Conservation (phyloP, 2,888 invertebrate genomes). For the Phaonia tiefii region DNA sequence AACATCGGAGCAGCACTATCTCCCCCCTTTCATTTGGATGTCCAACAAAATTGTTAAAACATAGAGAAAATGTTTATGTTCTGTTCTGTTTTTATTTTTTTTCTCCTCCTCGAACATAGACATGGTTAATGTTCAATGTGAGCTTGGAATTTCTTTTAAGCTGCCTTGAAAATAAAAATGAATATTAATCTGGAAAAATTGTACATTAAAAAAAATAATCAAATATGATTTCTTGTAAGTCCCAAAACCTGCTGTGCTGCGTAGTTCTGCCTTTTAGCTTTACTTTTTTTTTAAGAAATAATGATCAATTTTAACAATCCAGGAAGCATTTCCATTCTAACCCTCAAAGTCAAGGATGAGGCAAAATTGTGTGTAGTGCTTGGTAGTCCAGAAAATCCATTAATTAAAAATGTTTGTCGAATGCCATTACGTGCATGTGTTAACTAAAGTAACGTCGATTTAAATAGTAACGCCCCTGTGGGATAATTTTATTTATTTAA, state of each 20-base stretch:
- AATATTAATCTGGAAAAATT: slow-evolving; percentile 36
- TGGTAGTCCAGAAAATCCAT: too few relatives aligned
- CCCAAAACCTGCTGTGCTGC: slow-evolving; percentile 33
- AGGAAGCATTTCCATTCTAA: slow-evolving; percentile 21
- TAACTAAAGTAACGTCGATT: too few relatives aligned
- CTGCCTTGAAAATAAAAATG: neutral
- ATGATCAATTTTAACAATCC: slow-evolving; percentile 14
- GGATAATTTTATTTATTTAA: too few relatives aligned
- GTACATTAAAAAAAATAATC: slow-evolving; percentile 19
- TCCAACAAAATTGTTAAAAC: slow-evolving; percentile 32
- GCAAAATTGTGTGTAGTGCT: too few relatives aligned
- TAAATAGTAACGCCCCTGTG: too few relatives aligned
- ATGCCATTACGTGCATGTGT: too few relatives aligned
- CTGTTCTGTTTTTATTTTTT: slow-evolving; percentile 8
- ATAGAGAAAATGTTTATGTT: slow-evolving; percentile 29
- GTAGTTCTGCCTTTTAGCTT: slow-evolving; percentile 3
- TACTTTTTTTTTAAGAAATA: slow-evolving; percentile 22
- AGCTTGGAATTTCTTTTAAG: slow-evolving; percentile 2
- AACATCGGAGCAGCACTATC: slow-evolving; percentile 23
- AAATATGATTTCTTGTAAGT: slow-evolving; percentile 21
- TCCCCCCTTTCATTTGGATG: neutral
- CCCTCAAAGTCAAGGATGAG: neutral
- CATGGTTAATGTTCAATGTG: slow-evolving; percentile 29
- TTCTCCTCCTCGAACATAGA: slow-evolving; percentile 6
- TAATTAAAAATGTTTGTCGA: too few relatives aligned